These are phyloP conservation scores for Caenorhabditis japonica DNA, from an alignment of 2,888 invertebrate genomes.

Conservation along the genomic window DNA sequence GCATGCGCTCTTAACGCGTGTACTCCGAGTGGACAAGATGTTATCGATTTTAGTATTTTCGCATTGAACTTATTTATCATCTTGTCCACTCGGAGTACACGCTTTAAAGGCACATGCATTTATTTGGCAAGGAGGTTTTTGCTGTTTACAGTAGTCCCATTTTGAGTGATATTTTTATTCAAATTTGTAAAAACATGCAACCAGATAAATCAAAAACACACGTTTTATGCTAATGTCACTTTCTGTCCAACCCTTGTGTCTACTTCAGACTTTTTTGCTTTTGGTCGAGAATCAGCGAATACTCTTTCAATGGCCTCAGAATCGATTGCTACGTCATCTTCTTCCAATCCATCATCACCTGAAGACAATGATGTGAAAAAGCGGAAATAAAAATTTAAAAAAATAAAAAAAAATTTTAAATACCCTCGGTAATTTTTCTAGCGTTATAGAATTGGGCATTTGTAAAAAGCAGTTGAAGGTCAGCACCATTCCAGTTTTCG, in stretches of 20 bases:
- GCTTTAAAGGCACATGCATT: no score
- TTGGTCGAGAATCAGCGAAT: conserved; percentile 44
- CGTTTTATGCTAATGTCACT: conserved; percentile 55
- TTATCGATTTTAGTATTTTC: no score
- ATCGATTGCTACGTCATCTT: conserved; percentile 37
- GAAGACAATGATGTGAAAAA: conserved; percentile 3
- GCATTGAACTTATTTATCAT: no score
- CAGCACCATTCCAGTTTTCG: conserved; percentile 71
- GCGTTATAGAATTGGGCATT: conserved; percentile 68
- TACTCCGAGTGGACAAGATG: no score
- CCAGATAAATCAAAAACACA: no score
- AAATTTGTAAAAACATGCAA: no score
- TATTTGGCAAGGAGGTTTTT: no score
- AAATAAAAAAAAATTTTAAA: not conserved
- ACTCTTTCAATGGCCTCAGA: conserved; percentile 21
- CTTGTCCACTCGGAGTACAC: no score
- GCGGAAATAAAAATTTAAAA: not conserved
- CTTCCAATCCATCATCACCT: conserved; percentile 42
- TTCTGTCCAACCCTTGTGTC: conserved; percentile 43
- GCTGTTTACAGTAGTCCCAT: no score
- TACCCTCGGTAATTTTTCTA: conserved; percentile 31
- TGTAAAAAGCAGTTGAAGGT: conserved; percentile 67
- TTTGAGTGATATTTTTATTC: no score
- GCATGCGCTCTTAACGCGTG: no score
- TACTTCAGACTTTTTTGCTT: conserved; percentile 21